Percentiles rank a stretch among this genome's conserved stretches.
These are phyloP conservation scores for Bradypodion pumilum DNA, from an alignment of 2,797 vertebrate genomes.

Conservation along the genomic window DNA sequence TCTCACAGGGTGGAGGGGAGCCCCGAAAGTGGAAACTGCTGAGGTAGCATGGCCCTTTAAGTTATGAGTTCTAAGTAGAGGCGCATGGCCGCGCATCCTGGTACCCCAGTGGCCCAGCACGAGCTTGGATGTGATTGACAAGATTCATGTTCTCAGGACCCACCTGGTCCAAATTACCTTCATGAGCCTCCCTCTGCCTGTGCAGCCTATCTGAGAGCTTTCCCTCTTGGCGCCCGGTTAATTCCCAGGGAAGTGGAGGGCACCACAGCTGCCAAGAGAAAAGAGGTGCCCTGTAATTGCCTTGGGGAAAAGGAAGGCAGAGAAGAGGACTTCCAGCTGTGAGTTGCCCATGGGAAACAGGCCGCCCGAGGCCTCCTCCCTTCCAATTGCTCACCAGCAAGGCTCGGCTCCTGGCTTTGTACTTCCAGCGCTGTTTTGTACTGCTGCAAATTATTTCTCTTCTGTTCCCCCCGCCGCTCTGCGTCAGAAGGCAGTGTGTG, in stretches of 20 bases:
- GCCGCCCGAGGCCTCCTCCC: not conserved
- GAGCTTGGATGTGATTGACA: too few species aligned
- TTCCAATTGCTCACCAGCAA: rapidly evolving
- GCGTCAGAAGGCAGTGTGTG: rapidly evolving
- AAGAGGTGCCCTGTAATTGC: not conserved
- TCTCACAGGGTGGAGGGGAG: too few species aligned
- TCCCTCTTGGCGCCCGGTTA: conserved; percentile 27
- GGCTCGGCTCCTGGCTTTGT: not conserved
- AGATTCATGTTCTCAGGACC: too few species aligned
- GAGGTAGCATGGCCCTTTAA: too few species aligned
- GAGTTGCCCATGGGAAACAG: too few species aligned
- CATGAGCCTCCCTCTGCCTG: rapidly evolving
- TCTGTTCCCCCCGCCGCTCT: not conserved
- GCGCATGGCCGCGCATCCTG: too few species aligned
- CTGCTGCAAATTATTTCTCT: not conserved
- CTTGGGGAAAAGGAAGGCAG: not conserved
- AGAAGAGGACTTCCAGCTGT: not conserved
- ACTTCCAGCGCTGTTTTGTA: not conserved
- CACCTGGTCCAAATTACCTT: not conserved
- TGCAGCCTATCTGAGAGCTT: not conserved
- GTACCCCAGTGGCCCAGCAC: too few species aligned
- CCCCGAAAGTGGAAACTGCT: too few species aligned
- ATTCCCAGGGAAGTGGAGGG: conserved; percentile 41
- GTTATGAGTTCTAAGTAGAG: too few species aligned
- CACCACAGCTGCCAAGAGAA: conserved; percentile 9